Conservation (phyloP, 1,140 invertebrate species). For the Tetramorium parvispinum region DNA sequence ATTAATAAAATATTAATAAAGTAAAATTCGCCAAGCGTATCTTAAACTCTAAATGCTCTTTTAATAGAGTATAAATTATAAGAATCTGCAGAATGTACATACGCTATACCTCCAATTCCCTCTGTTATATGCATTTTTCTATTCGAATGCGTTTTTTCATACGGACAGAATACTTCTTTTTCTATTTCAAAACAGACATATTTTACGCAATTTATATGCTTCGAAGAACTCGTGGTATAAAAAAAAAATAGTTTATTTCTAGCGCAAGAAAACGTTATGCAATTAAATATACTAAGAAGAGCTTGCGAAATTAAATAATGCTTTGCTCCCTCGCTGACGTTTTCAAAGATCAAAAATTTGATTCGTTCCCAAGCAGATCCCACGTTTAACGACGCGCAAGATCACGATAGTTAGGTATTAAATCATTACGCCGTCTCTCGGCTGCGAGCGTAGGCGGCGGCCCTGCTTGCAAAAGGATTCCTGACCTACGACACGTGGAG, state of each 20-base stretch:
- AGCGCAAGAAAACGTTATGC: background rate
- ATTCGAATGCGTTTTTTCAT: background rate
- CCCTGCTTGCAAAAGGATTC: slow-evolving; percentile 49
- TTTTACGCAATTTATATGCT: slow-evolving; percentile 27
- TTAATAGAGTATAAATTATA: background rate
- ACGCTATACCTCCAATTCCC: background rate
- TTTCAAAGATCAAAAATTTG: slow-evolving; percentile 18
- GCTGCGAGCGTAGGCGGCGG: slow-evolving; percentile 46
- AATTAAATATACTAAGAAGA: slow-evolving; percentile 4
- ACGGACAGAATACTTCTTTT: background rate
- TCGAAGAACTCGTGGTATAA: slow-evolving; percentile 2
- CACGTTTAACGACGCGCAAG: slow-evolving; percentile 46
- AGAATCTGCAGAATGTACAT: background rate
- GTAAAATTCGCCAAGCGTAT: background rate
- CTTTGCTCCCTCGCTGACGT: background rate
- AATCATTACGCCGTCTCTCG: slow-evolving; percentile 54
- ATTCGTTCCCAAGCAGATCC: background rate
- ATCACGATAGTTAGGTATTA: slow-evolving; percentile 52
- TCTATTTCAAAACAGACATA: background rate
- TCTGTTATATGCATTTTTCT: background rate
- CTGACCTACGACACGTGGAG: slow-evolving; percentile 53
- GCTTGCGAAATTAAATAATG: slow-evolving; percentile 14
- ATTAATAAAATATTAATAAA: too few relatives aligned
- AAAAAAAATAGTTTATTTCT: background rate
- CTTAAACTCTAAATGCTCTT: background rate